Evolutionary conservation across 2,797 vertebrate species (phyloP).

Genomic region (Argya squamiceps): DNA sequence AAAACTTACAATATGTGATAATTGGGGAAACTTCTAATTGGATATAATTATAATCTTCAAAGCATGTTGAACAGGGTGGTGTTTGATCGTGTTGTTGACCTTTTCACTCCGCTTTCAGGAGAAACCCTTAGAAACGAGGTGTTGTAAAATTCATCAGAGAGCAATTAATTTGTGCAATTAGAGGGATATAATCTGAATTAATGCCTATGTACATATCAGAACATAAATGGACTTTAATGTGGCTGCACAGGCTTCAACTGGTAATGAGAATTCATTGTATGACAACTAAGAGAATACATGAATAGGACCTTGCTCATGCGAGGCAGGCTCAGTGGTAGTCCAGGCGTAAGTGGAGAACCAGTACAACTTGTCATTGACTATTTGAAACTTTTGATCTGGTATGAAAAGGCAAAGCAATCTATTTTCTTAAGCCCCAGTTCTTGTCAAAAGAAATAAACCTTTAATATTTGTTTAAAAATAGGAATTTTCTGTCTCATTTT

Average conservation of each 20-base stretch:
- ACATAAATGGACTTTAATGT: slow-evolving; percentile 44
- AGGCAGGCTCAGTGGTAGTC: neutral
- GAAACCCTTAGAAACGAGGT: slow-evolving; percentile 57
- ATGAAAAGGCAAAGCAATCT: slow-evolving; percentile 4
- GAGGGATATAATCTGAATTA: slow-evolving; percentile 63
- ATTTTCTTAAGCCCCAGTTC: neutral
- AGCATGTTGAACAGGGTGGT: slow-evolving; percentile 63
- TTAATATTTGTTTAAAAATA: slow-evolving; percentile 16
- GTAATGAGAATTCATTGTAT: neutral
- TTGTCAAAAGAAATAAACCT: neutral
- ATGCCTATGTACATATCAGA: slow-evolving; percentile 4
- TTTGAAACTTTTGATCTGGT: slow-evolving; percentile 3
- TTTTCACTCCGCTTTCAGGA: slow-evolving; percentile 61
- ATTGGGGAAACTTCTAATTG: slow-evolving; percentile 71
- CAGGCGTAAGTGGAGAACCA: neutral
- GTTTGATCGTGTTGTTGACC: slow-evolving; percentile 67
- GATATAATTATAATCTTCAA: slow-evolving; percentile 73
- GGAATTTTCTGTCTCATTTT: neutral
- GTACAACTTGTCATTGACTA: neutral
- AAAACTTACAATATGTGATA: slow-evolving; percentile 57
- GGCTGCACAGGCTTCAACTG: neutral
- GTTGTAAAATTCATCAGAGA: slow-evolving; percentile 70
- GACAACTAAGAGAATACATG: neutral
- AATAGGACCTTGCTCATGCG: neutral
- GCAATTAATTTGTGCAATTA: slow-evolving; percentile 72